Percentiles rank a stretch among this genome's conserved stretches.
Conservation (phyloP, 1,140 invertebrate genomes). For the Scaptomyza pallida region DNA sequence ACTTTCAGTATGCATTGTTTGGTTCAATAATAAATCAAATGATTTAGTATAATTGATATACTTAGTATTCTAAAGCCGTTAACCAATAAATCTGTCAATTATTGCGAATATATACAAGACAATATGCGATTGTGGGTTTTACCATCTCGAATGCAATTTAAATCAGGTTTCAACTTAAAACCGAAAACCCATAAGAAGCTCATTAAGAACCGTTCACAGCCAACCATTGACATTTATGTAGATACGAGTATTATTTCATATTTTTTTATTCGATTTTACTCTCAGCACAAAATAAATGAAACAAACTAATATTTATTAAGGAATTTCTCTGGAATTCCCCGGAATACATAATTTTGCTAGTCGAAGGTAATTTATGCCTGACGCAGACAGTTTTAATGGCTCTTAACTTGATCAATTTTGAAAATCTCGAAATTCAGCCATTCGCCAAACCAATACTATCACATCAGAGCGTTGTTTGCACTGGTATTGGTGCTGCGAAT, state of each 20-base stretch:
- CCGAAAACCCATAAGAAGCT: slow-evolving; percentile 16
- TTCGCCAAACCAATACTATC: slow-evolving; percentile 40
- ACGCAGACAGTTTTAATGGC: slow-evolving; percentile 28
- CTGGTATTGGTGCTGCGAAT: slow-evolving; percentile 36
- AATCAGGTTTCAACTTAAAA: slow-evolving; percentile 48
- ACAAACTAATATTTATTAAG: slow-evolving; percentile 35
- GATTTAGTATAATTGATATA: slow-evolving; percentile 17
- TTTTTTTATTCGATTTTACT: neutral
- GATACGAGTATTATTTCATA: slow-evolving; percentile 9
- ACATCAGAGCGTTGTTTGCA: neutral
- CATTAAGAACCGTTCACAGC: slow-evolving; percentile 31
- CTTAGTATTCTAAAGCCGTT: slow-evolving; percentile 7
- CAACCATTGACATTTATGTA: slow-evolving; percentile 59
- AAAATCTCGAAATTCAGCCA: slow-evolving; percentile 25
- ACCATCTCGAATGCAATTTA: slow-evolving; percentile 18
- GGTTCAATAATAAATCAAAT: neutral
- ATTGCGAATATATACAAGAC: slow-evolving; percentile 7
- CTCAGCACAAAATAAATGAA: slow-evolving; percentile 27
- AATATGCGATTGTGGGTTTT: slow-evolving; percentile 34
- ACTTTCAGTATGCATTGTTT: neutral
- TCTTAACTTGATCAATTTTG: slow-evolving; percentile 37
- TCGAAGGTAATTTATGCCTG: slow-evolving; percentile 50
- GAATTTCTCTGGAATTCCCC: slow-evolving; percentile 61
- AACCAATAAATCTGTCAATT: slow-evolving; percentile 23
- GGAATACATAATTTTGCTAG: slow-evolving; percentile 39